Conservation (phyloP, 2,113 vertebrate species). For the Anolis sagrei region DNA sequence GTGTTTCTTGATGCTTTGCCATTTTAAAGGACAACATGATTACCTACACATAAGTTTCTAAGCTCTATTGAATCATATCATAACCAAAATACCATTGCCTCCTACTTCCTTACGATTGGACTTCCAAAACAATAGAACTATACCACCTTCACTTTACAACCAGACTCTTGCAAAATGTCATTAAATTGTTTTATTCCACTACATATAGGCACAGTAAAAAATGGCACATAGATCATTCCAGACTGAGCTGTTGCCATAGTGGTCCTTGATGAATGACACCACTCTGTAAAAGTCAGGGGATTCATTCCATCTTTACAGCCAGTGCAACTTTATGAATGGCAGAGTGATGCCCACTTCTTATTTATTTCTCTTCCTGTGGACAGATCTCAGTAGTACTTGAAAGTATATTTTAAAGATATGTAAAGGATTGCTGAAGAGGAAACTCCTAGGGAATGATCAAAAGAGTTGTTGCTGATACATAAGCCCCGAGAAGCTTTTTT, state of each 20-base stretch:
- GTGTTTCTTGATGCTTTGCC: background rate
- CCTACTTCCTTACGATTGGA: background rate
- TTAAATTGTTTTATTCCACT: background rate
- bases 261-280: background rate
- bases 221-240: background rate
- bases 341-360: background rate
- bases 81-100: background rate
- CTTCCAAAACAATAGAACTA: accelerated
- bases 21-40: background rate
- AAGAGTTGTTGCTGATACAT: background rate
- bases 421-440: background rate
- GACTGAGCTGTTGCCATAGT: background rate
- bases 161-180: background rate
- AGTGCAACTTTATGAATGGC: background rate
- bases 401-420: background rate
- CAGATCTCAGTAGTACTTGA: background rate
- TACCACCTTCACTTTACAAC: accelerated
- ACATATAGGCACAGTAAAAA: background rate
- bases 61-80: background rate
- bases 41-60: background rate
- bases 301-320: background rate
- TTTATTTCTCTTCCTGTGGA: background rate
- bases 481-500: background rate
- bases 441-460: background rate
- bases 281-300: accelerated